Conservation (phyloP, 1,140 invertebrate species). For the Apis florea region DNA sequence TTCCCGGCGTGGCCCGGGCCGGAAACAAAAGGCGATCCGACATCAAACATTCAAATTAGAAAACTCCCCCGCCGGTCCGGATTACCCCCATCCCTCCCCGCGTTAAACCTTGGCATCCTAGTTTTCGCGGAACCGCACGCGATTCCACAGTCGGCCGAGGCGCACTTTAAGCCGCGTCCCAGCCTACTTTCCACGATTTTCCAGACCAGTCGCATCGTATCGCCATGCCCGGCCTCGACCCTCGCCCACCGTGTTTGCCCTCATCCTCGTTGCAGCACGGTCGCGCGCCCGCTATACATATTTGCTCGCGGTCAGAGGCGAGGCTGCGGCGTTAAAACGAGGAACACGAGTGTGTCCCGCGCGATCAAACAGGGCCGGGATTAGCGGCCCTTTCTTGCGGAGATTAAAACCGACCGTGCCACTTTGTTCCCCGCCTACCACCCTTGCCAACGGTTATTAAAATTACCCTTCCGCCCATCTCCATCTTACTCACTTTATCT, state of each 20-base stretch:
- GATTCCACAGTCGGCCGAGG: slow-evolving; percentile 19
- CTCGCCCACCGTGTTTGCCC: no score
- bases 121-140: slow-evolving; percentile 35
- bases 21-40: slow-evolving; percentile 66
- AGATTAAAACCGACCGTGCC: slow-evolving; percentile 10
- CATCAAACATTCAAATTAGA: slow-evolving; percentile 72
- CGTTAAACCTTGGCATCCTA: slow-evolving; percentile 39
- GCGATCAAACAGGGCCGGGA: slow-evolving; percentile 35
- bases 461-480: neutral
- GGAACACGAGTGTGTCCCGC: neutral
- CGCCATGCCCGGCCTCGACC: no score
- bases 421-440: neutral
- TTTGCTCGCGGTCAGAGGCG: slow-evolving; percentile 35
- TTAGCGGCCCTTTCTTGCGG: neutral
- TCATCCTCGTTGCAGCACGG: no score
- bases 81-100: slow-evolving; percentile 30
- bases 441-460: neutral
- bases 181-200: slow-evolving; percentile 47
- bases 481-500: no score
- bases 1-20: slow-evolving; percentile 43
- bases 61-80: slow-evolving; percentile 58
- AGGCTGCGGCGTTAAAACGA: slow-evolving; percentile 41
- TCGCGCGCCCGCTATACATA: slow-evolving; percentile 8
- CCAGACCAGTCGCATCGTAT: neutral
- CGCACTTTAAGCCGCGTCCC: slow-evolving; percentile 37